Evolutionary conservation across 2,888 invertebrate species (phyloP).

Genomic region (Chorisops tibialis): DNA sequence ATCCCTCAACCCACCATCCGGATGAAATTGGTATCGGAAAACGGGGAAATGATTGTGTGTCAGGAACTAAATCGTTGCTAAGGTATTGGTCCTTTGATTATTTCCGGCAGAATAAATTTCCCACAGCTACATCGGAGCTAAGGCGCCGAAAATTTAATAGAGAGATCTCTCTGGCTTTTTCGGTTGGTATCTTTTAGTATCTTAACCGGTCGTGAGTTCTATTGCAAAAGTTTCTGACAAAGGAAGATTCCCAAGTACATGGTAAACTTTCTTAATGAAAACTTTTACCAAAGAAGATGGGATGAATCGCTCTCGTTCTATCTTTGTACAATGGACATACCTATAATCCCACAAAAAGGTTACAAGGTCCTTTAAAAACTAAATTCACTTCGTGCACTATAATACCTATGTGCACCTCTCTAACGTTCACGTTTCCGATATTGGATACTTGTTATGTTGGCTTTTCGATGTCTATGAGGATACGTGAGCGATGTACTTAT

Average conservation of each 20-base stretch:
- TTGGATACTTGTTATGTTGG: constrained; percentile 7
- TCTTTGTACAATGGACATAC: not conserved
- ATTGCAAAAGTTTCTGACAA: constrained; percentile 22
- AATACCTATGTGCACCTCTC: constrained; percentile 1
- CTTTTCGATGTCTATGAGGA: not conserved
- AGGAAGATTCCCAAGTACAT: constrained; percentile 19
- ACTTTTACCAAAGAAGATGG: constrained; percentile 5
- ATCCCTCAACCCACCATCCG: no score
- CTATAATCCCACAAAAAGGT: constrained; percentile 9
- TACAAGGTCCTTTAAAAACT: not conserved
- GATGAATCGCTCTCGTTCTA: not conserved
- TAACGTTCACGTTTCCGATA: constrained; percentile 4
- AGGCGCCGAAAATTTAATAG: no score
- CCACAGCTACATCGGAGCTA: no score
- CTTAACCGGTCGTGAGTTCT: constrained; percentile 12
- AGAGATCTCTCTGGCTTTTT: no score
- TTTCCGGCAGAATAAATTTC: no score
- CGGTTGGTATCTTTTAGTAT: no score
- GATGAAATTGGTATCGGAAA: no score
- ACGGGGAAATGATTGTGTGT: no score
- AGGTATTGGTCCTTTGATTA: no score
- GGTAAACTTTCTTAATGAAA: constrained; percentile 22
- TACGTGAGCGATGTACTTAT: no score
- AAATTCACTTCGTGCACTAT: not conserved
- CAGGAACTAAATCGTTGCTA: no score